Conservation (phyloP, 2,113 vertebrate species). For the Pteropus alecto region DNA sequence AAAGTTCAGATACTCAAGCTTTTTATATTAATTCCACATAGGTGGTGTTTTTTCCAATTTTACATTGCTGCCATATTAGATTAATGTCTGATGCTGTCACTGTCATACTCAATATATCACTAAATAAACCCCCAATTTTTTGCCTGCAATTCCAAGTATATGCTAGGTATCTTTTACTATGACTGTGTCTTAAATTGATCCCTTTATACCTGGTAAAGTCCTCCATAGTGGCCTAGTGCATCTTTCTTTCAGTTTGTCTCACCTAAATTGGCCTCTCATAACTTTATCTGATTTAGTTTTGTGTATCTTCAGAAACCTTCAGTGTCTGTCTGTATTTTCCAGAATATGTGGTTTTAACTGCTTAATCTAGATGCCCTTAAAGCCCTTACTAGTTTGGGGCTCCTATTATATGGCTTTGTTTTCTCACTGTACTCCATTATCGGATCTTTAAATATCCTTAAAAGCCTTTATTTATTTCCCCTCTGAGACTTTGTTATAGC, state of each 20-base stretch:
- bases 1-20: background rate
- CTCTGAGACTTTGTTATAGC: background rate
- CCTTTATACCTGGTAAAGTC: background rate
- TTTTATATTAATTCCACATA: background rate
- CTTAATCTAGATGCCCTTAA: background rate
- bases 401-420: background rate
- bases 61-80: background rate
- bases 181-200: background rate
- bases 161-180: background rate
- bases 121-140: background rate
- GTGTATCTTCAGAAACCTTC: background rate
- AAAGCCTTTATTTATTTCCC: background rate
- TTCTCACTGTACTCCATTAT: background rate
- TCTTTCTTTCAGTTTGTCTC: background rate
- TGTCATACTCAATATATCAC: background rate
- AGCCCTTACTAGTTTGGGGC: background rate
- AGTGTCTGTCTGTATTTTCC: background rate
- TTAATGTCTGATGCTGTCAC: background rate
- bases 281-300: background rate
- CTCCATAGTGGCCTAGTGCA: background rate
- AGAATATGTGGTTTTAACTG: background rate
- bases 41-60: background rate
- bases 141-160: background rate
- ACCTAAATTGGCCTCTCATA: background rate
- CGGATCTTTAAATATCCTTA: background rate